Evolutionary conservation across 1,140 invertebrate species (phyloP).

Genomic region (Paralvinella palmiformis): DNA sequence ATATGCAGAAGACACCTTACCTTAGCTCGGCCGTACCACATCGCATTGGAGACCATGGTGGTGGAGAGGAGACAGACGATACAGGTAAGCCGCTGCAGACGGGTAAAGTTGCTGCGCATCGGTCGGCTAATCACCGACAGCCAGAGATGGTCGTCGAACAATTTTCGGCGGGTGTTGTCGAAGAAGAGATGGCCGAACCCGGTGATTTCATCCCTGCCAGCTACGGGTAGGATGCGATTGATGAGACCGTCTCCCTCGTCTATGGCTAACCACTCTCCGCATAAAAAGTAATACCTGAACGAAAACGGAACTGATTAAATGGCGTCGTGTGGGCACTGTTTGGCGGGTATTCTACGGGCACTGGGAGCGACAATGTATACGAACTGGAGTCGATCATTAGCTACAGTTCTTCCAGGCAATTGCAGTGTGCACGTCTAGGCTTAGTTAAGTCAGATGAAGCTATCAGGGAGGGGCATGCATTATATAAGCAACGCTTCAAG

Average conservation of each 20-base stretch:
- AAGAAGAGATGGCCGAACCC: slow-evolving; percentile 44
- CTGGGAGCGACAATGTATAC: too few relatives aligned
- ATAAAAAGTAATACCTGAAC: slow-evolving; percentile 15
- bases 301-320: too few relatives aligned
- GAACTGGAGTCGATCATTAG: too few relatives aligned
- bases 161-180: slow-evolving; percentile 22
- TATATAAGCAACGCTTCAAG: too few relatives aligned
- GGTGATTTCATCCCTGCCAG: slow-evolving; percentile 33
- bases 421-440: too few relatives aligned
- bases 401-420: too few relatives aligned
- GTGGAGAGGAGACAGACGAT: slow-evolving; percentile 33
- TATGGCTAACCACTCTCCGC: slow-evolving; percentile 47
- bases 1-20: too few relatives aligned
- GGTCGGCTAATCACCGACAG: slow-evolving; percentile 23
- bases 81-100: slow-evolving; percentile 38
- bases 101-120: slow-evolving; percentile 22
- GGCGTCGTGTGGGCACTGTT: too few relatives aligned
- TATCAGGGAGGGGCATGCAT: too few relatives aligned
- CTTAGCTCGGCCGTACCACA: slow-evolving; percentile 19
- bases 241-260: slow-evolving; percentile 51
- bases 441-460: too few relatives aligned
- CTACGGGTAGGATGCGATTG: slow-evolving; percentile 46
- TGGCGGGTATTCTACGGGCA: too few relatives aligned
- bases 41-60: slow-evolving; percentile 29
- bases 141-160: slow-evolving; percentile 26